Evolutionary conservation across 2,797 vertebrate genomes (phyloP).

Genomic region (Anguilla anguilla): DNA sequence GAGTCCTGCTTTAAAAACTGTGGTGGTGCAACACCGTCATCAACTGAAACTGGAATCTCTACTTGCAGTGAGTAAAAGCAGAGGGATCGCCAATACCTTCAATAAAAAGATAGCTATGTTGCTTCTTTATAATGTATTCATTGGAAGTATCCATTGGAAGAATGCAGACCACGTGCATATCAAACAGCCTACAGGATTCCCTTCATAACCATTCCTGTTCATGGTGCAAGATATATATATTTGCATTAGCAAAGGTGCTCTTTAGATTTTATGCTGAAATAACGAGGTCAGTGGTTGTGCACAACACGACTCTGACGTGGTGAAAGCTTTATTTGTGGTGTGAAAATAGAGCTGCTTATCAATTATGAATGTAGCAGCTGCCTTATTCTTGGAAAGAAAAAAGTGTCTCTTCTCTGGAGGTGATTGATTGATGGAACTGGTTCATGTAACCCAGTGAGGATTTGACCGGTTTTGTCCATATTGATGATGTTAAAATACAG

Average conservation of each 20-base stretch:
- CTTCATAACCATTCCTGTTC: neutral
- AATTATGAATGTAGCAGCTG: constrained; percentile 6
- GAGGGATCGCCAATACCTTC: too few species aligned
- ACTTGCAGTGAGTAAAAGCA: too few species aligned
- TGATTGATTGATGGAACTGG: constrained; percentile 2
- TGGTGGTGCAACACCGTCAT: too few species aligned
- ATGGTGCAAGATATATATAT: neutral
- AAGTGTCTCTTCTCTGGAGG: neutral
- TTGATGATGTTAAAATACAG: neutral
- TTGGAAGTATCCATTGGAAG: neutral
- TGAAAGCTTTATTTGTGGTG: neutral
- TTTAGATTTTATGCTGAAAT: neutral
- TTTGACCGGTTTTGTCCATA: neutral
- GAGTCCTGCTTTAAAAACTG: too few species aligned
- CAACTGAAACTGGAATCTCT: too few species aligned
- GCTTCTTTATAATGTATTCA: neutral
- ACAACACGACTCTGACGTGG: neutral
- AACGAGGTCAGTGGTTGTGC: neutral
- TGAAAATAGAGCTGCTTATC: constrained; percentile 1
- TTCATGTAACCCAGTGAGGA: neutral
- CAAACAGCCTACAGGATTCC: neutral
- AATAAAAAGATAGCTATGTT: neutral
- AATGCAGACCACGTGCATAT: neutral
- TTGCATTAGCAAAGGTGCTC: neutral
- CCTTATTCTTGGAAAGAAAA: neutral